Conservation (phyloP, 2,888 invertebrate genomes). For the Tipula confusa region DNA sequence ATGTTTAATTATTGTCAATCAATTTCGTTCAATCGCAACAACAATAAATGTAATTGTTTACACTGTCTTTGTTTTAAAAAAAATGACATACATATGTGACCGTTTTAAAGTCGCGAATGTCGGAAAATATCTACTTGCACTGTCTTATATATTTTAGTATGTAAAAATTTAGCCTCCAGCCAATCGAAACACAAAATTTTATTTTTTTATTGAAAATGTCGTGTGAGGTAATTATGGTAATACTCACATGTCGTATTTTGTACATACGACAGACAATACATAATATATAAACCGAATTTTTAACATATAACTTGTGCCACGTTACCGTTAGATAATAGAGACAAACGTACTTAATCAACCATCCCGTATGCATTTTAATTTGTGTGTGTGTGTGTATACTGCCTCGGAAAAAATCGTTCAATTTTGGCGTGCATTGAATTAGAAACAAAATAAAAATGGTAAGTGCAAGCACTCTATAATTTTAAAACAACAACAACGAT, state of each 20-base stretch:
- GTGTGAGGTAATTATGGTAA: slow-evolving; percentile 1
- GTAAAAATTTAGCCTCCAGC: neutral
- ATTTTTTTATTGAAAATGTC: slow-evolving; percentile 13
- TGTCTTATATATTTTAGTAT: neutral
- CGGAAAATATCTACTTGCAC: neutral
- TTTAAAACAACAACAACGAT: neutral
- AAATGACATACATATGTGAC: neutral
- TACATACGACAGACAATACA: neutral
- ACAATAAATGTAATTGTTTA: slow-evolving; percentile 9
- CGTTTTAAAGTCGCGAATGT: neutral
- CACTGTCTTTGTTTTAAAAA: neutral
- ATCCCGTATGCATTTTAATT: neutral
- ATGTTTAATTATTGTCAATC: slow-evolving; percentile 3
- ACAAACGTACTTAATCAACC: neutral
- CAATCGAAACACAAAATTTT: neutral
- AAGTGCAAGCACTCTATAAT: neutral
- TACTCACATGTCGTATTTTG: neutral
- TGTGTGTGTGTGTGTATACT: neutral
- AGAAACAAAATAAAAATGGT: neutral
- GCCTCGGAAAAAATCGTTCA: neutral
- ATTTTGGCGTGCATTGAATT: neutral
- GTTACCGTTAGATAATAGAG: neutral
- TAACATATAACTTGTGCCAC: neutral
- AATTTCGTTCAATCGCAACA: neutral
- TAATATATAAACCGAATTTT: neutral